Percentiles rank a stretch among this genome's conserved stretches.
phyloP scores from a whole-genome alignment of 2,113 vertebrate species.

The Barbus barbus region DNA sequence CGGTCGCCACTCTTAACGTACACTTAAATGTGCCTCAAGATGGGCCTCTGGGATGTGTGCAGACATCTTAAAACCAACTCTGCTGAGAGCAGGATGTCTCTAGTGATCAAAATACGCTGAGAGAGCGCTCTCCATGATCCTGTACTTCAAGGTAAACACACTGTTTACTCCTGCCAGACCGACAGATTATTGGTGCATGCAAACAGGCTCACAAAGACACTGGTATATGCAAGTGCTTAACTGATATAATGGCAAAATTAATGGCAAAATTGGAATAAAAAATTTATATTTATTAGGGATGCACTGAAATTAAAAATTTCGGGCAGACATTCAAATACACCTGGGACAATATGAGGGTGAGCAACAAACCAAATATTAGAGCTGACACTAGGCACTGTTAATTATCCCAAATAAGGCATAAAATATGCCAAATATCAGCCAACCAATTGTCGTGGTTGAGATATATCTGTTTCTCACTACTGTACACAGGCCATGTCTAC shows the following conservation, averaged over 20 bases:
- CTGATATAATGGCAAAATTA: neutral
- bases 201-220: conserved; percentile 27
- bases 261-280: neutral
- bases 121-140: conserved; percentile 62
- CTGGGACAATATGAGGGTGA: too few relatives aligned
- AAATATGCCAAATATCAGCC: neutral
- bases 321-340: neutral
- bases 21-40: conserved; percentile 15
- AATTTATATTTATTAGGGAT: neutral
- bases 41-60: neutral
- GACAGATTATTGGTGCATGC: conserved; percentile 27
- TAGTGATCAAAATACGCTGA: conserved; percentile 46
- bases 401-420: neutral
- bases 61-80: conserved; percentile 20
- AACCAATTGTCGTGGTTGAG: neutral
- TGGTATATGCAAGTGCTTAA: neutral
- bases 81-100: conserved; percentile 44
- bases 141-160: conserved; percentile 65
- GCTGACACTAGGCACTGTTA: neutral
- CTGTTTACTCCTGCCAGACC: conserved; percentile 64
- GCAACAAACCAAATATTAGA: neutral
- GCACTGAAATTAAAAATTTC: neutral
- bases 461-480: neutral
- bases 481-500: conserved; percentile 12
- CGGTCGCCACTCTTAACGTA: neutral